Percentiles rank a stretch among this genome's conserved stretches.
These are phyloP conservation scores for Andrena bucephala DNA, from an alignment of 2,888 invertebrate species.

Conservation along the genomic window DNA sequence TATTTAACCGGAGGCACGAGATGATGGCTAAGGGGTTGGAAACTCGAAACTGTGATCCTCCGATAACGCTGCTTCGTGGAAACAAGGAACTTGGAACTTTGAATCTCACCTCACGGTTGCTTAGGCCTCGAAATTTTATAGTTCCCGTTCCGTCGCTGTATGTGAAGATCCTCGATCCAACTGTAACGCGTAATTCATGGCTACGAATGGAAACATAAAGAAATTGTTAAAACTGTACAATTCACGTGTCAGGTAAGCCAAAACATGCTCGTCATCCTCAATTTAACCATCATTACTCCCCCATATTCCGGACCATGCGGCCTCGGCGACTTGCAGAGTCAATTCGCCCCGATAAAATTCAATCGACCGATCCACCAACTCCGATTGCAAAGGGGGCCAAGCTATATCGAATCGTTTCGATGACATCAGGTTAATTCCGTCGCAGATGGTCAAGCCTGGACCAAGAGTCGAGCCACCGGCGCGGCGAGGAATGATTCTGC, in stretches of 20 bases:
- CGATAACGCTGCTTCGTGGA: slow-evolving; percentile 38
- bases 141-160: not conserved
- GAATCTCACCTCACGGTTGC: not conserved
- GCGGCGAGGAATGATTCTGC: slow-evolving; percentile 69
- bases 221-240: not conserved
- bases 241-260: not conserved
- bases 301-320: not conserved
- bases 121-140: not conserved
- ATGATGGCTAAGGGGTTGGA: slow-evolving; percentile 49
- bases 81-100: not conserved
- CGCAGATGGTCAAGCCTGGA: slow-evolving; percentile 72
- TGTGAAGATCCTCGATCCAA: no score
- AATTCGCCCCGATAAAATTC: slow-evolving; percentile 1
- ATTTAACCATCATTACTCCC: slow-evolving; percentile 5
- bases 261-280: not conserved
- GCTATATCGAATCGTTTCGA: slow-evolving; percentile 77
- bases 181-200: no score
- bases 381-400: slow-evolving; percentile 4
- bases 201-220: no score
- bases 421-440: slow-evolving; percentile 75
- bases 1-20: slow-evolving; percentile 29
- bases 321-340: slow-evolving; percentile 16
- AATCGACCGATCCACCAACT: slow-evolving; percentile 31
- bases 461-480: slow-evolving; percentile 22
- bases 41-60: slow-evolving; percentile 44